Conservation (phyloP, 2,113 vertebrate species). For the Tachysurus fulvidraco region DNA sequence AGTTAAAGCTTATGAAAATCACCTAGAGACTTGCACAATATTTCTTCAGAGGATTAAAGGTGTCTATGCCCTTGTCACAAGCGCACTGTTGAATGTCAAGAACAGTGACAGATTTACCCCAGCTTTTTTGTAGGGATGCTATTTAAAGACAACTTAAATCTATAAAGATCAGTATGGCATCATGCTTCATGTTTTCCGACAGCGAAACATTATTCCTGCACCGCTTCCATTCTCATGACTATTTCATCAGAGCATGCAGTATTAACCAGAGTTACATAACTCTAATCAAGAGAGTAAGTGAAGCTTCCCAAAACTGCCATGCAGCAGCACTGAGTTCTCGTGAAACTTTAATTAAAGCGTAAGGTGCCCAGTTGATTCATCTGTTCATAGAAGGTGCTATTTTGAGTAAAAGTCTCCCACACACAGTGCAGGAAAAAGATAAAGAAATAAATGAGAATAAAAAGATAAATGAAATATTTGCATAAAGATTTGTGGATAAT, state of each 20-base stretch:
- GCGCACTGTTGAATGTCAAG: not conserved
- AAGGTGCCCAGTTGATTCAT: conserved; percentile 69
- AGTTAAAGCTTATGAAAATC: not conserved
- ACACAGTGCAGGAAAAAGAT: conserved; percentile 56
- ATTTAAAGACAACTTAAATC: conserved; percentile 43
- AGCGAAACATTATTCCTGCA: conserved; percentile 57
- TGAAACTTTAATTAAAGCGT: conserved; percentile 76
- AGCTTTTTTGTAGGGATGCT: conserved; percentile 1
- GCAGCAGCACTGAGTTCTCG: conserved; percentile 59
- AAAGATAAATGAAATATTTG: conserved; percentile 8
- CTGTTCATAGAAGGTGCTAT: conserved; percentile 65
- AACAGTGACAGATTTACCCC: conserved; percentile 8
- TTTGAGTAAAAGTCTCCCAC: conserved; percentile 62
- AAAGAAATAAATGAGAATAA: conserved; percentile 21
- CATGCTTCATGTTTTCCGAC: conserved; percentile 46
- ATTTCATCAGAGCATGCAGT: conserved; percentile 68
- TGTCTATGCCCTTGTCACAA: not conserved
- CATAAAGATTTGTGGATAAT: not conserved
- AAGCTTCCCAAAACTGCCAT: conserved; percentile 64
- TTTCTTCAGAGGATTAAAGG: not conserved
- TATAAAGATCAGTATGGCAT: conserved; percentile 21
- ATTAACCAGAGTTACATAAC: conserved; percentile 72
- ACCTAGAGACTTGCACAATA: not conserved
- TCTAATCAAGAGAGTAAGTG: conserved; percentile 66
- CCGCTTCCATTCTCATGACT: conserved; percentile 62